Conservation (phyloP, 2,113 vertebrate species). For the Leucoraja erinaceus region DNA sequence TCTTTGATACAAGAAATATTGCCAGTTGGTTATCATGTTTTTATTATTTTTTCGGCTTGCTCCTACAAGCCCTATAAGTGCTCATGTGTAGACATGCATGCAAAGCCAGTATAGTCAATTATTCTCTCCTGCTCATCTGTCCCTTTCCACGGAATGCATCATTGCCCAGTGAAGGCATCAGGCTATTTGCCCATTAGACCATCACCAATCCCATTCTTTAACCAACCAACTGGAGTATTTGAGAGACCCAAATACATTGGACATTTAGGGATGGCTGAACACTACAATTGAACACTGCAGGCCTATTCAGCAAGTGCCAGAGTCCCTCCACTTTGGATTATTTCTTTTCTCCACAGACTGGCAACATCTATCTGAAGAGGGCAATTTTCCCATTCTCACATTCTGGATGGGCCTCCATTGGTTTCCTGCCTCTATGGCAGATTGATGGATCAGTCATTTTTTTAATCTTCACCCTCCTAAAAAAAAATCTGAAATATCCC, state of each 20-base stretch:
- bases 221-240: not conserved
- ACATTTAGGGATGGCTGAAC: not conserved
- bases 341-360: not conserved
- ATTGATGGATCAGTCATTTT: not conserved
- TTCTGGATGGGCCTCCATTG: not conserved
- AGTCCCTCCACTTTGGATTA: not conserved
- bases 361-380: too few relatives aligned
- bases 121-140: not conserved
- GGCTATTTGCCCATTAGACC: not conserved
- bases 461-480: not conserved
- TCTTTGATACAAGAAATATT: not conserved
- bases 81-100: not conserved
- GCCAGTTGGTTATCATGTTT: not conserved
- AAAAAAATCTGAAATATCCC: not conserved
- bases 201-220: not conserved
- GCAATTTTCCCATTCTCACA: not conserved
- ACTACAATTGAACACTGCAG: not conserved
- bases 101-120: not conserved
- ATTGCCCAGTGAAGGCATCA: not conserved
- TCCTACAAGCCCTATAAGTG: not conserved
- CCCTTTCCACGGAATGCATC: not conserved
- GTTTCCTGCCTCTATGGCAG: not conserved
- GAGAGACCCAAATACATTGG: not conserved
- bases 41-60: not conserved
- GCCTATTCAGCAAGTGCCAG: not conserved